phyloP scores from a whole-genome alignment of 35 echinoderm and acorn worm species.

The Hemicentrotus pulcherrimus region DNA sequence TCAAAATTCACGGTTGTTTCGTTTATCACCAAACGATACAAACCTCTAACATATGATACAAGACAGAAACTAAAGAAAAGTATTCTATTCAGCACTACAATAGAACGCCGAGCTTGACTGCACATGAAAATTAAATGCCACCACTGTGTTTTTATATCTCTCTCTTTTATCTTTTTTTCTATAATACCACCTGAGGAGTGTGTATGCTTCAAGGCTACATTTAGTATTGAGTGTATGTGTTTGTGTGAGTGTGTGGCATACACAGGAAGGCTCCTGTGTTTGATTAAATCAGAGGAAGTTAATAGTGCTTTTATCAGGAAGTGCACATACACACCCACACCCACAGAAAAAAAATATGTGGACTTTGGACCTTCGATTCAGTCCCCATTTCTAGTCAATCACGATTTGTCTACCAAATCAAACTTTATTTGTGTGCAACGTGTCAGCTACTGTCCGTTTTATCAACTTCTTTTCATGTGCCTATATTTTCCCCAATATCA shows the following conservation, averaged over 20 bases:
- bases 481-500: no score
- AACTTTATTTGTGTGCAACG: background rate
- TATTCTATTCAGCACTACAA: background rate
- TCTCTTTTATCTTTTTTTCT: background rate
- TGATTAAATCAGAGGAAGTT: background rate
- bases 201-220: background rate
- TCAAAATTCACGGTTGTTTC: background rate
- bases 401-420: background rate
- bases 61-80: background rate
- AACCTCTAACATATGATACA: background rate
- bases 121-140: constrained; percentile 13
- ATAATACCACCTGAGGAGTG: background rate
- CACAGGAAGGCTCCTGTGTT: constrained; percentile 8
- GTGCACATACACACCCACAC: background rate
- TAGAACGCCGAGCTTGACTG: background rate
- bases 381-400: background rate
- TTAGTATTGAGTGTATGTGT: background rate
- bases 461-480: no score
- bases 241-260: background rate
- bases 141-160: background rate
- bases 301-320: background rate
- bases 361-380: constrained; percentile 1
- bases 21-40: background rate
- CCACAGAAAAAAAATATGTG: background rate
- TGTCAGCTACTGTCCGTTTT: background rate